A percentile compares a stretch with the other conserved stretches of the same genome.
phyloP scores from a whole-genome alignment of 2,113 vertebrate genomes.

The Sturnira hondurensis region DNA sequence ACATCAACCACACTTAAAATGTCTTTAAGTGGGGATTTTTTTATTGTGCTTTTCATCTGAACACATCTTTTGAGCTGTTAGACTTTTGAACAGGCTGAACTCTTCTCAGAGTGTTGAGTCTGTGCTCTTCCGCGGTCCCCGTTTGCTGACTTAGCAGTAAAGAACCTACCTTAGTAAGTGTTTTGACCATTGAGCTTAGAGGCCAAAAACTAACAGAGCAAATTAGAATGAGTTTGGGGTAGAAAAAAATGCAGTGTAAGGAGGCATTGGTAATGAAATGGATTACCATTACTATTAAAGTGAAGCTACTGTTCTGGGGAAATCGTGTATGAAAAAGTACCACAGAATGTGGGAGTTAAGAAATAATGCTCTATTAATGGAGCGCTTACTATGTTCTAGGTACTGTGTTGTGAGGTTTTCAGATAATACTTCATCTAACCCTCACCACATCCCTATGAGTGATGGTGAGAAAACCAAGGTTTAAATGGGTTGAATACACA shows the following conservation, averaged over 20 bases:
- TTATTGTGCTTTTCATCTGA: constrained; percentile 58
- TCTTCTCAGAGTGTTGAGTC: not conserved
- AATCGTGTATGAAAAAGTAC: not conserved
- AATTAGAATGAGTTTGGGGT: not conserved
- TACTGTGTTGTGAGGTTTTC: not conserved
- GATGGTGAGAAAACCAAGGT: not conserved
- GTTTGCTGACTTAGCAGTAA: constrained; percentile 25
- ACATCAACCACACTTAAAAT: constrained; percentile 57
- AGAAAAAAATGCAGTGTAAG: not conserved
- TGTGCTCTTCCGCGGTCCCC: not conserved
- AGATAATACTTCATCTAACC: not conserved
- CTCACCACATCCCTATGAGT: not conserved
- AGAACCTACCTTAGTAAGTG: not conserved
- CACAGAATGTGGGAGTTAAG: not conserved
- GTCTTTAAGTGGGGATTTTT: constrained; percentile 61
- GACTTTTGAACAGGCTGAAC: constrained; percentile 17
- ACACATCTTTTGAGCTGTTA: constrained; percentile 36
- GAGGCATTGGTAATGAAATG: not conserved
- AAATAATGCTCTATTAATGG: not conserved
- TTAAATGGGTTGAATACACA: not conserved
- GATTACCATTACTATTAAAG: not conserved
- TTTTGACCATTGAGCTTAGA: not conserved
- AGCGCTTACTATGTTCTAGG: not conserved
- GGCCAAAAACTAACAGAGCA: not conserved
- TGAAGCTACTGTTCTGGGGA: not conserved